Conservation (phyloP, 2,797 vertebrate species). For the Petrocephalus sullivani region DNA sequence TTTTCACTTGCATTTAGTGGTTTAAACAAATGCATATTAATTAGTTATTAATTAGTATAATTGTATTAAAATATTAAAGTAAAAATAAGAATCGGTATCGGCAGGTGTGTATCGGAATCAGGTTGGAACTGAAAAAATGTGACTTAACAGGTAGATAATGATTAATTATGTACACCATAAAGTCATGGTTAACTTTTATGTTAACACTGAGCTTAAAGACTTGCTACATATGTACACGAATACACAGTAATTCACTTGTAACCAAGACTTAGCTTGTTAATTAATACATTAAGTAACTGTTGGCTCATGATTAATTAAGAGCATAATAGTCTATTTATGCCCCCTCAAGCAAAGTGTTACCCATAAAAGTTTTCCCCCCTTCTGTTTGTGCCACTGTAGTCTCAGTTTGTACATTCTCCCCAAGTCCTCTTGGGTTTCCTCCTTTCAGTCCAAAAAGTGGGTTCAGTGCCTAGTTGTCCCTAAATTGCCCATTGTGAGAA, state of each 20-base stretch:
- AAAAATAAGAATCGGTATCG: too few relatives aligned
- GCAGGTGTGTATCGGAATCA: too few relatives aligned
- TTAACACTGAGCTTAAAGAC: neutral
- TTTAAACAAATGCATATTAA: too few relatives aligned
- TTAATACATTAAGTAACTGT: neutral
- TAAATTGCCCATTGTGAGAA: neutral
- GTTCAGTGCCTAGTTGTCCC: neutral
- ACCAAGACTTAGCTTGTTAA: neutral
- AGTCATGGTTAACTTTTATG: neutral
- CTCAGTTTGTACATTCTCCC: neutral
- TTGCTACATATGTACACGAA: neutral
- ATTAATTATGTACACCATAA: neutral
- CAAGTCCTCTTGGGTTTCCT: neutral
- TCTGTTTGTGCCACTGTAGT: neutral
- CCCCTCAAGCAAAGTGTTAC: neutral
- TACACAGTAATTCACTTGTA: neutral
- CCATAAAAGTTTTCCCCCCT: neutral
- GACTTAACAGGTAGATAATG: neutral
- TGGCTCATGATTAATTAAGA: neutral
- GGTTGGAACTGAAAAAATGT: too few relatives aligned
- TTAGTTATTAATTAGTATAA: too few relatives aligned
- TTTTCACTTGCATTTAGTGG: too few relatives aligned
- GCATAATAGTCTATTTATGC: neutral
- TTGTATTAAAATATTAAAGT: too few relatives aligned
- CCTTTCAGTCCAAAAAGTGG: neutral